Conservation (phyloP, 2,113 vertebrate species). For the Archocentrus centrarchus region DNA sequence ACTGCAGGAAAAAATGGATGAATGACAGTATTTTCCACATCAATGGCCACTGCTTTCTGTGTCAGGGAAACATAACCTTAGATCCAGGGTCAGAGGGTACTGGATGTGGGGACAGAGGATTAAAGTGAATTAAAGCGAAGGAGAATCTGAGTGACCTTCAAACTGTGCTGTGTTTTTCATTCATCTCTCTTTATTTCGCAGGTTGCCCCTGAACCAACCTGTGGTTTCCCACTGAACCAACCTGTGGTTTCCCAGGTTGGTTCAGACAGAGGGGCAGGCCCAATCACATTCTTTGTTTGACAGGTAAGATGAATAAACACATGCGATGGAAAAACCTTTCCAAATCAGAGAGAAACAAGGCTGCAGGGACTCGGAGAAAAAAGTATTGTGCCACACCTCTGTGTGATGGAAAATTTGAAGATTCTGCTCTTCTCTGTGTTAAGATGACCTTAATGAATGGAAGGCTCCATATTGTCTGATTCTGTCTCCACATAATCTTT, state of each 20-base stretch:
- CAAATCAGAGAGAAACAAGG: background rate
- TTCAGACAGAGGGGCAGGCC: background rate
- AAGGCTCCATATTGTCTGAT: background rate
- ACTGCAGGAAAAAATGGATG: constrained; percentile 30
- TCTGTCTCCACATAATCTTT: background rate
- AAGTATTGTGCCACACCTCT: background rate
- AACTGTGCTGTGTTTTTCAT: background rate
- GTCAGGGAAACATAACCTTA: constrained; percentile 14
- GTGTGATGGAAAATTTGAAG: background rate
- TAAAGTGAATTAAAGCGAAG: background rate
- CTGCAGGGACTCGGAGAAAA: background rate
- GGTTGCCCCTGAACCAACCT: background rate
- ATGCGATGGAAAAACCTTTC: constrained; percentile 16
- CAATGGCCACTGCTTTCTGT: background rate
- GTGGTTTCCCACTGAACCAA: background rate
- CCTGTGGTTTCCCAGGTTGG: background rate
- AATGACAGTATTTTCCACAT: constrained; percentile 25
- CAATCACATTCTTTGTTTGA: constrained; percentile 32
- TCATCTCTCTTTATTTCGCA: background rate
- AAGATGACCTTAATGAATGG: background rate
- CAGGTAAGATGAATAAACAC: constrained; percentile 41
- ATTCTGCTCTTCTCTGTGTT: too few species aligned
- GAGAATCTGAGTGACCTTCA: constrained; percentile 19
- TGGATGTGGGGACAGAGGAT: background rate
- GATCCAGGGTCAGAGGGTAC: constrained; percentile 26